Evolutionary conservation across 1,140 invertebrate genomes (phyloP).

Genomic region (Camponotus vicinus): DNA sequence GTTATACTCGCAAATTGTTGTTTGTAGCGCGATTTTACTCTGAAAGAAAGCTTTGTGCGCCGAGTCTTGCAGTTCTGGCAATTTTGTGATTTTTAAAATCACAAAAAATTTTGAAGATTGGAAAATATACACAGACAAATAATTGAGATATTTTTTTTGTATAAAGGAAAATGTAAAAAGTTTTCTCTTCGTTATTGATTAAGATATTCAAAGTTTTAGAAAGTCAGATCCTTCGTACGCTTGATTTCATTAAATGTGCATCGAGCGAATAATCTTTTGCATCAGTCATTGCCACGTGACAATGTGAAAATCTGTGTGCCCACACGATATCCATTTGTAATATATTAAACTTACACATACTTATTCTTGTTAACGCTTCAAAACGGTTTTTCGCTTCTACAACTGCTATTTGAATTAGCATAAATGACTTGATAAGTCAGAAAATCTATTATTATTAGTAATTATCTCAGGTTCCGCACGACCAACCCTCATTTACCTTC

Average conservation of each 20-base stretch:
- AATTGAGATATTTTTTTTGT: no score
- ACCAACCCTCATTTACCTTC: slow-evolving; percentile 68
- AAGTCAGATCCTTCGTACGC: background rate
- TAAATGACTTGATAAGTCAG: slow-evolving; percentile 32
- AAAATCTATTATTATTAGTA: slow-evolving; percentile 41
- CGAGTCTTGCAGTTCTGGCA: background rate
- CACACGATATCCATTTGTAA: background rate
- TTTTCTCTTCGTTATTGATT: background rate
- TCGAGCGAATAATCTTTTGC: background rate
- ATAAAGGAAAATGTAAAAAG: no score
- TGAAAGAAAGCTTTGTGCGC: background rate
- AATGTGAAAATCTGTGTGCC: background rate
- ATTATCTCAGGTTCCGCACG: slow-evolving; percentile 59
- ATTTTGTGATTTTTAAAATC: background rate
- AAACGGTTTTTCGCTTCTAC: slow-evolving; percentile 13
- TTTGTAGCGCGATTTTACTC: background rate
- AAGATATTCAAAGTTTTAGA: background rate
- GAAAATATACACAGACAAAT: no score
- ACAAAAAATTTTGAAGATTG: background rate
- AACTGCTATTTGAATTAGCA: slow-evolving; percentile 25
- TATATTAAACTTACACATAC: background rate
- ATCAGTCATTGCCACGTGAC: background rate
- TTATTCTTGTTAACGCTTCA: background rate
- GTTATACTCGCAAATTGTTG: background rate
- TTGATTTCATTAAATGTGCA: background rate